phyloP scores from a whole-genome alignment of 2,888 invertebrate species.

The Macrophya annulata region DNA sequence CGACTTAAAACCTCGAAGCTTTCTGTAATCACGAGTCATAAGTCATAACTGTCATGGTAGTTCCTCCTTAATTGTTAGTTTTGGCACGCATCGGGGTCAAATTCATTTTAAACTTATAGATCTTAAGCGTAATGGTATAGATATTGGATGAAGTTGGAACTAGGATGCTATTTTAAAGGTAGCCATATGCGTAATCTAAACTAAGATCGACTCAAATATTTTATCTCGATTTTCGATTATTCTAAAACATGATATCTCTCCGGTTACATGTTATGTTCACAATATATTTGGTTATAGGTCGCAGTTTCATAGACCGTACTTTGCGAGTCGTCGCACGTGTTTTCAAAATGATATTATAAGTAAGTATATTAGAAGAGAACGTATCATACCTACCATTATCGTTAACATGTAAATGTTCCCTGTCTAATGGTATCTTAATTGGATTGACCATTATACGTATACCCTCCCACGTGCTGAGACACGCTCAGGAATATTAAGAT shows the following conservation, averaged over 20 bases:
- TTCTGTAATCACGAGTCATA: constrained; percentile 23
- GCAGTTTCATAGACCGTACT: neutral
- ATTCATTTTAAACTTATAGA: neutral
- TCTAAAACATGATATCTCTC: neutral
- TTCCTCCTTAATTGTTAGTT: neutral
- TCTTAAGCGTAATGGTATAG: neutral
- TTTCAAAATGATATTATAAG: constrained; percentile 56
- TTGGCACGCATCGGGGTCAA: constrained; percentile 21
- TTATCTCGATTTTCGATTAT: neutral
- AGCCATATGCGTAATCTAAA: neutral
- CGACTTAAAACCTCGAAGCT: constrained; percentile 6
- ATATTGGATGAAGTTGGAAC: neutral
- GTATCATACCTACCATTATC: constrained; percentile 75
- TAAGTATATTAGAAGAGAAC: constrained; percentile 64
- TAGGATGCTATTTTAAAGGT: neutral
- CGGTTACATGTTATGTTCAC: neutral
- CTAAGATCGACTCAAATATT: neutral
- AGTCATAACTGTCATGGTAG: neutral
- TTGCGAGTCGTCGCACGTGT: constrained; percentile 9
- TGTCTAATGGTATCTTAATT: constrained; percentile 76
- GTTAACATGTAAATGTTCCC: constrained; percentile 74
- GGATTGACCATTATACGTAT: constrained; percentile 71
- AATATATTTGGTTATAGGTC: neutral
- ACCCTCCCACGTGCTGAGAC: constrained; percentile 68
- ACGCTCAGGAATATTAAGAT: constrained; percentile 67